Base-by-base conservation (phyloP, 2,797 vertebrate genomes). In the Cryptoblepharus egeriae region DNA sequence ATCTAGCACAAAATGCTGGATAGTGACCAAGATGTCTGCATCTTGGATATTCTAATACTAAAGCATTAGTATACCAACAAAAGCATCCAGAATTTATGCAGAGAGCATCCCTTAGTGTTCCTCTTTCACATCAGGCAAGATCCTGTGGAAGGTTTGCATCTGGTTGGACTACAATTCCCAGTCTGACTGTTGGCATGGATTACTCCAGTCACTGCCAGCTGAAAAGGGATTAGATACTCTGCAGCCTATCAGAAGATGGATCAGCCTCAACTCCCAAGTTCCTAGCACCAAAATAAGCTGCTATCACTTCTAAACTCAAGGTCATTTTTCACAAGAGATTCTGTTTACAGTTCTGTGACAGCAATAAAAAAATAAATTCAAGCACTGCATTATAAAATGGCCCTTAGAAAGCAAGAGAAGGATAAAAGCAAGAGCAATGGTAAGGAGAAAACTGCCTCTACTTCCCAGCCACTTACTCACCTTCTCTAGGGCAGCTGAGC, bases 211-310 rank as follows among this genome's bases (percentile, higher is more conserved):
- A 70, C 72, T 65, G 69, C 76, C 83, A 82, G n/a, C 84, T 6
- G 0, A 89, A 85, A 92, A 91, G 76, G 89, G 92, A 94, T 95
- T 94, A 94, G 82, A 71, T 83, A 79, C 74, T 83, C 75, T 77
- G 55, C 8, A 12, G 75, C 20, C 75, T 81, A 86, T 78, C 85
- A 89, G 71, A 86, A 79, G 85, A 87, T 0, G 0, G 86, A 90
- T 88, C 92, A 91, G 88, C 83, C 86, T 86, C 87, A 81, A 84
- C 85, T 85, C 87, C 85, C 90, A 82, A 86, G 85, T 60, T 92
- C 89, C 88, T 69, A 82, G 77, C 35, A 75, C 77, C 81, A 89
- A 93, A 93, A 92, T 85, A 84, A 92, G 83, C 90, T 90, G 84
- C 88, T 88, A 76, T 75, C 30, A 0, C 81, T 84, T 78, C 83